phyloP scores from a whole-genome alignment of 2,113 vertebrate species.

The Engraulis encrasicolus region DNA sequence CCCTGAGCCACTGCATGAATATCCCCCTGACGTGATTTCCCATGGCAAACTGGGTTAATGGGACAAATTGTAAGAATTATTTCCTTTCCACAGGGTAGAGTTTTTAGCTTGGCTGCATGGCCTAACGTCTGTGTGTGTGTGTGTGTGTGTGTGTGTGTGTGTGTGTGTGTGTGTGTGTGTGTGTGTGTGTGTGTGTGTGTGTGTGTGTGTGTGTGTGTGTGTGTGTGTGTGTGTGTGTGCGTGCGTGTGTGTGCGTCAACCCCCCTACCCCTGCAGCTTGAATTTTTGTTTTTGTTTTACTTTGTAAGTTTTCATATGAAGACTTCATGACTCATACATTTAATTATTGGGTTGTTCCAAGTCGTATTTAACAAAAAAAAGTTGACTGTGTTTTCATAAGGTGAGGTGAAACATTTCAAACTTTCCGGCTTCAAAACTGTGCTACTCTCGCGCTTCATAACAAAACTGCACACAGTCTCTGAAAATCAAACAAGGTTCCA shows the following conservation, averaged over 20 bases:
- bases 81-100: constrained; percentile 1
- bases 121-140: constrained; percentile 1
- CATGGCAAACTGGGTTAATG: constrained; percentile 31
- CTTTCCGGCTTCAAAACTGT: too few relatives aligned
- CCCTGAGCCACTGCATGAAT: background rate
- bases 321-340: background rate
- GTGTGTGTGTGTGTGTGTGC: too few relatives aligned
- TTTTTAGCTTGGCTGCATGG: background rate
- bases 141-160: background rate
- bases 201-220: background rate
- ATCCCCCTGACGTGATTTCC: constrained; percentile 34
- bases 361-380: too few relatives aligned
- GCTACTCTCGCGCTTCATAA: too few relatives aligned
- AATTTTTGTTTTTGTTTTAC: background rate
- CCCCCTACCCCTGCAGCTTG: too few relatives aligned
- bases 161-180: background rate
- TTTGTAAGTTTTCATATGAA: background rate
- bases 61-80: constrained; percentile 17
- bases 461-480: background rate
- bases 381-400: too few relatives aligned
- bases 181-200: background rate
- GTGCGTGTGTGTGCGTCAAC: background rate
- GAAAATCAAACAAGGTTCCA: background rate
- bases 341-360: background rate
- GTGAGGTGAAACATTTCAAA: too few relatives aligned